Evolutionary conservation across 2,888 invertebrate genomes (phyloP), one percentile per base, ranked within the genome.

Genomic region (Epinotia nisella): DNA sequence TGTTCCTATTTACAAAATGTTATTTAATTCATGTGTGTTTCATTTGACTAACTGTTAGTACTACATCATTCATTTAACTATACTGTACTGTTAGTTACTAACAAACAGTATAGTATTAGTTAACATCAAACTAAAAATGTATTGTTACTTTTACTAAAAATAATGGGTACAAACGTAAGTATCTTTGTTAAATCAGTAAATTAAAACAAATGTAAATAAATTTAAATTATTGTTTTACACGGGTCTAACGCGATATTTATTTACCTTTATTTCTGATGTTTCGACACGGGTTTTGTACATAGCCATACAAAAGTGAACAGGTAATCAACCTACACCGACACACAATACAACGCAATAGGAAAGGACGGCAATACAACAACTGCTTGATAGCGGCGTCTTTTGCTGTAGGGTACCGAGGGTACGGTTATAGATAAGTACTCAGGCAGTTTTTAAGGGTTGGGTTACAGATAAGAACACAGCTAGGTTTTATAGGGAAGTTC

Each of bases 61-160:
- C n/a, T n/a, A n/a, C n/a, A n/a, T n/a, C n/a, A n/a, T n/a, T n/a
- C n/a, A n/a, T n/a, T n/a, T n/a, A n/a, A n/a, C n/a, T n/a, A n/a
- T n/a, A n/a, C n/a, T n/a, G n/a, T n/a, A n/a, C n/a, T n/a, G n/a
- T n/a, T n/a, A n/a, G n/a, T n/a, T n/a, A n/a, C n/a, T n/a, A n/a
- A n/a, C n/a, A n/a, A 19, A 53, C 55, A 56, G 56, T 21, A 56
- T 13, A 56, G 56, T 56, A 56, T 56, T 56, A 56, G 56, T 24
- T 56, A 15, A 24, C 13, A 24, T 21, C 24, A 24, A 24, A 56
- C 24, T 24, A 24, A 53, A 53, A 19, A 9, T 53, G 17, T 19
- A 55, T 55, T 55, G 45, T 61, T 45, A 29, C 61, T 19, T 13
- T 35, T 19, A 61, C 15, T 61, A 61, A 61, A 41, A 61, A 61